Evolutionary conservation across 2,113 vertebrate species (phyloP).

Genomic region (Microtus oregoni): DNA sequence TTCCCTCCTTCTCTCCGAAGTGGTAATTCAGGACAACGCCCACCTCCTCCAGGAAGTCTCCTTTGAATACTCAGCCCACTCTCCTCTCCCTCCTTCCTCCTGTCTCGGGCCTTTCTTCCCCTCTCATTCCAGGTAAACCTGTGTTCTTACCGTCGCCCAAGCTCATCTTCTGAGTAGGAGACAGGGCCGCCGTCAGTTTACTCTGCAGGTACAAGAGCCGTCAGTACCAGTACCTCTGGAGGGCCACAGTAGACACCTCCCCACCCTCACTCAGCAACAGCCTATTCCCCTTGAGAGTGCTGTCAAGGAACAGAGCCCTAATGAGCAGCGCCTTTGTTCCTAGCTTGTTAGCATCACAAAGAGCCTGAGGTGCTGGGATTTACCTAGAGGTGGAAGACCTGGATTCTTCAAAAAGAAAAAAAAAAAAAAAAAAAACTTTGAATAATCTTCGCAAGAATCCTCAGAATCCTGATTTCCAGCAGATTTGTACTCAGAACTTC

Average conservation of each 20-base stretch:
- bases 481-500: background rate
- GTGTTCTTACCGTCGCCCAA: background rate
- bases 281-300: background rate
- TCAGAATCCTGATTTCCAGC: background rate
- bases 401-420: background rate
- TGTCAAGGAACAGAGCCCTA: background rate
- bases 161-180: background rate
- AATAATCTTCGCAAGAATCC: background rate
- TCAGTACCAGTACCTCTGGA: background rate
- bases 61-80: background rate
- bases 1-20: background rate
- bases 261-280: background rate
- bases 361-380: background rate
- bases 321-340: background rate
- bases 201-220: background rate
- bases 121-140: background rate
- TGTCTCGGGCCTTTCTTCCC: background rate
- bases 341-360: conserved; percentile 1
- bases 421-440: background rate
- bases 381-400: background rate
- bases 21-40: background rate
- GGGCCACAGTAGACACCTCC: background rate
- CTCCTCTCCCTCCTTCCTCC: background rate
- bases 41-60: conserved; percentile 35
- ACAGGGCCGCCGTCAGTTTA: background rate